phyloP scores from a whole-genome alignment of 2,113 vertebrate species.

The Catharus minimus region DNA sequence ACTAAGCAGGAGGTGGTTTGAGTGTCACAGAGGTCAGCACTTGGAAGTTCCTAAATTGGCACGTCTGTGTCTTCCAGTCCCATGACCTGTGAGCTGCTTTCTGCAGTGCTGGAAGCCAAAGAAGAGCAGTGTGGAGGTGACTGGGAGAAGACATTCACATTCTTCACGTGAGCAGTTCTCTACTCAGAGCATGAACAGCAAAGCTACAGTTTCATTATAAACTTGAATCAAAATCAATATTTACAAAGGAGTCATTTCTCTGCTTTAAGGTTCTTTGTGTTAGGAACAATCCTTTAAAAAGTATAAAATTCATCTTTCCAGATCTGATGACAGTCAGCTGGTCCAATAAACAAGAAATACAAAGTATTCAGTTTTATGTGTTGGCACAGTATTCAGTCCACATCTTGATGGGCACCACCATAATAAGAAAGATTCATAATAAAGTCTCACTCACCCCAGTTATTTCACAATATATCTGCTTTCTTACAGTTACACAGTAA shows the following conservation, averaged over 20 bases:
- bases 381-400: not conserved
- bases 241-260: not conserved
- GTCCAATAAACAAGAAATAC: not conserved
- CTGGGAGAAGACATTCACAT: not conserved
- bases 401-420: not conserved
- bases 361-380: not conserved
- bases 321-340: not conserved
- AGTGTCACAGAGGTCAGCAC: not conserved
- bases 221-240: not conserved
- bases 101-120: not conserved
- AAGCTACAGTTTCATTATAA: not conserved
- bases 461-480: not conserved
- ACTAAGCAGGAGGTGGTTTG: not conserved
- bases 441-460: not conserved
- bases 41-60: not conserved
- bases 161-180: not conserved
- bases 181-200: not conserved
- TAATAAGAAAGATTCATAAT: not conserved
- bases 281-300: not conserved
- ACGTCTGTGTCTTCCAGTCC: not conserved
- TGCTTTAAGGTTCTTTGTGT: not conserved
- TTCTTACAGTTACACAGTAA: not conserved
- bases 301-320: not conserved
- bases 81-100: not conserved
- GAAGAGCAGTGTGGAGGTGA: rapidly evolving